These are phyloP conservation scores for Ostrea edulis DNA, from an alignment of 1,140 invertebrate genomes.

Conservation along the genomic window DNA sequence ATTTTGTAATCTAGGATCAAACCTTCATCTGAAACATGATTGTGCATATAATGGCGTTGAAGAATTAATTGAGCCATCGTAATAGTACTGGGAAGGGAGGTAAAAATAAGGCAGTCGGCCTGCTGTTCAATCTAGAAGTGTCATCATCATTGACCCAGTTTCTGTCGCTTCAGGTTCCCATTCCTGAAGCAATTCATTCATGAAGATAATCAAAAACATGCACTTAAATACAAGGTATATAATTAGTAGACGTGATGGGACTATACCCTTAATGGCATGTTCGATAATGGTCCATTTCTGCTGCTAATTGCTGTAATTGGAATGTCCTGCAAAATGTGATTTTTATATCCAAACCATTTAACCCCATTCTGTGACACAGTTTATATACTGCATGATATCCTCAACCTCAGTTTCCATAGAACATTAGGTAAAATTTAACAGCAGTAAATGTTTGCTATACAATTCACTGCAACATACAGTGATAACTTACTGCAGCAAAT, in stretches of 20 bases:
- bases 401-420: no score
- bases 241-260: background rate
- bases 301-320: background rate
- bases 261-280: background rate
- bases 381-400: background rate
- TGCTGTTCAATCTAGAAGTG: background rate
- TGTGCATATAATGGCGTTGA: no score
- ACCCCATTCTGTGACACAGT: background rate
- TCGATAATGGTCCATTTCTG: background rate
- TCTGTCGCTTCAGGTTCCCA: background rate
- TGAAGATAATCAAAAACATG: background rate
- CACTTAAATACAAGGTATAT: background rate
- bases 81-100: background rate
- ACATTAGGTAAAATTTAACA: no score
- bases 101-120: background rate
- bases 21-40: no score
- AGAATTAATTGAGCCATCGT: no score
- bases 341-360: background rate
- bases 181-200: background rate
- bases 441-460: no score
- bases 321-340: constrained; percentile 4
- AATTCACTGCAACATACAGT: no score
- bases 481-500: no score
- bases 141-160: constrained; percentile 4
- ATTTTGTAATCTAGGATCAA: no score